These are phyloP conservation scores for Philopedon plagiatum DNA, from an alignment of 2,888 invertebrate species.

Conservation along the genomic window DNA sequence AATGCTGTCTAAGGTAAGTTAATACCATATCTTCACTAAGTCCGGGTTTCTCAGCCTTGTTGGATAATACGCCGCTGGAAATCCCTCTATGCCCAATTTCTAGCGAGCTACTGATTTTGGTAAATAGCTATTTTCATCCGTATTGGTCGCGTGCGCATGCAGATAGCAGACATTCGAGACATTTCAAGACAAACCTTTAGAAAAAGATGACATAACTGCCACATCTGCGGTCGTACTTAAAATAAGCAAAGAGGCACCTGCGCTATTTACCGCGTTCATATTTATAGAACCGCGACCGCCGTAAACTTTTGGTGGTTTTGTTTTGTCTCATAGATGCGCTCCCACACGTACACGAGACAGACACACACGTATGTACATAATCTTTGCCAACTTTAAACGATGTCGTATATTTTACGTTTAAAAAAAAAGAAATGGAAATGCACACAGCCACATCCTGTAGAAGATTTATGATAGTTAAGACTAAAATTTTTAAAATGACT, in stretches of 20 bases:
- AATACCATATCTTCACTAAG: no score
- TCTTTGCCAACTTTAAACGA: conserved; percentile 31
- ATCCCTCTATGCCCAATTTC: no score
- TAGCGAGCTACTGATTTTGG: neutral
- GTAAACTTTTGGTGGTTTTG: conserved; percentile 16
- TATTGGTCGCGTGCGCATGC: no score
- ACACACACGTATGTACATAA: neutral
- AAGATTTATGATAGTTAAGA: conserved; percentile 22
- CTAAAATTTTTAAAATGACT: conserved; percentile 6
- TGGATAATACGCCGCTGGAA: no score
- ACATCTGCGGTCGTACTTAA: conserved; percentile 52
- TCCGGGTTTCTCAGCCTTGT: no score
- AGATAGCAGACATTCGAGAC: neutral
- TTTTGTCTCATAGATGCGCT: conserved; percentile 23
- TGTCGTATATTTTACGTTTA: conserved; percentile 19
- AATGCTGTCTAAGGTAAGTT: no score
- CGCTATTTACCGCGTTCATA: conserved; percentile 52
- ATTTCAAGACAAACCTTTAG: conserved; percentile 11
- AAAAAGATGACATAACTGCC: conserved; percentile 60
- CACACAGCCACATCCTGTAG: conserved; percentile 25
- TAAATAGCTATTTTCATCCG: neutral
- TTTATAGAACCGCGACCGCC: conserved; percentile 49
- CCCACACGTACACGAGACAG: conserved; percentile 1
- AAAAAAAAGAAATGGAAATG: conserved; percentile 16
- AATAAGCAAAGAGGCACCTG: conserved; percentile 54